These are phyloP conservation scores for Ecdyonurus torrentis DNA, from an alignment of 2,888 invertebrate species.

Conservation along the genomic window DNA sequence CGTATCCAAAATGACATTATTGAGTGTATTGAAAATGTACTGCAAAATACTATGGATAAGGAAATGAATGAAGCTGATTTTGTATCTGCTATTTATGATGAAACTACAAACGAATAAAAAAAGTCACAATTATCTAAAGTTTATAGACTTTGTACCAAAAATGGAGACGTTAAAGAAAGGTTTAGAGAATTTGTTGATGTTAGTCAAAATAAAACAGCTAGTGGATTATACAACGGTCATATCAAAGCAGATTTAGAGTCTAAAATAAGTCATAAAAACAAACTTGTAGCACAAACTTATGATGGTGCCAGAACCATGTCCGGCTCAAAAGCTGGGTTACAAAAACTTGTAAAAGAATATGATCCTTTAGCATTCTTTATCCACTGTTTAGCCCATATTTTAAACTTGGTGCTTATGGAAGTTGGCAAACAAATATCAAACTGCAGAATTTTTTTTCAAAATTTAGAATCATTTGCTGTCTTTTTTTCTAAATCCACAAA, in stretches of 20 bases:
- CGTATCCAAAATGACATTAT: neutral
- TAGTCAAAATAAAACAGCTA: neutral
- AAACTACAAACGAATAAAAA: neutral
- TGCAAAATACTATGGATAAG: neutral
- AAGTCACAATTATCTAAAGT: neutral
- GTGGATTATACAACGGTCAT: neutral
- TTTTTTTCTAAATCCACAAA: neutral
- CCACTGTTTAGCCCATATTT: neutral
- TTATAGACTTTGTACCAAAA: neutral
- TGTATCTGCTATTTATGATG: neutral
- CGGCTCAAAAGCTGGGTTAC: neutral
- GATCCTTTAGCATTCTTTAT: neutral
- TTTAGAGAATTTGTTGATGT: neutral
- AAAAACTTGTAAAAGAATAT: neutral
- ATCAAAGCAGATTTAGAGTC: neutral
- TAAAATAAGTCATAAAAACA: neutral
- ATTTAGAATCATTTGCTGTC: neutral
- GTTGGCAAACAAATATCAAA: neutral
- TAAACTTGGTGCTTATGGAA: neutral
- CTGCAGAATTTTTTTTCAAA: neutral
- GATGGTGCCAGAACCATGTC: neutral
- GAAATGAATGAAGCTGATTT: neutral
- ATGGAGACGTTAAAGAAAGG: neutral
- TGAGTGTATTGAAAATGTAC: neutral
- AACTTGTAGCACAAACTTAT: neutral